These are phyloP conservation scores for Batillaria attramentaria DNA, from an alignment of 1,140 invertebrate species.

Conservation along the genomic window DNA sequence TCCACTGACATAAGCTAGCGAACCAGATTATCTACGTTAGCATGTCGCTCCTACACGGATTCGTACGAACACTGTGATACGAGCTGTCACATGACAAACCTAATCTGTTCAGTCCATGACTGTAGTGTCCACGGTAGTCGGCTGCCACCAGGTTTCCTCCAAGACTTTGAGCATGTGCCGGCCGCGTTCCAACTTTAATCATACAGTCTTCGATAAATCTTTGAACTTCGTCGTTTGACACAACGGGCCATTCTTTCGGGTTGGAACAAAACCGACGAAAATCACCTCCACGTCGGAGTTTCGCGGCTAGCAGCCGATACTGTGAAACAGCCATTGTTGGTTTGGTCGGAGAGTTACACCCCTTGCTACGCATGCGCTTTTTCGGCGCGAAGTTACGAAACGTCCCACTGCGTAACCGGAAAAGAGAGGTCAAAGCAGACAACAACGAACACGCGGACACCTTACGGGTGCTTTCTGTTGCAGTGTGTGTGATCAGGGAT, in stretches of 20 bases:
- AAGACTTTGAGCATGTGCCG: slow-evolving; percentile 78
- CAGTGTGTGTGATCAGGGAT: too few species aligned
- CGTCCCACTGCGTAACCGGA: slow-evolving; percentile 16
- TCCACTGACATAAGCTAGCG: too few species aligned
- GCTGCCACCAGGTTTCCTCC: slow-evolving; percentile 85
- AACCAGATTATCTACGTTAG: too few species aligned
- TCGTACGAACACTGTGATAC: too few species aligned
- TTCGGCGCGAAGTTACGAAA: background rate
- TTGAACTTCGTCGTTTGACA: slow-evolving; percentile 22
- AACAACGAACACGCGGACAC: too few species aligned
- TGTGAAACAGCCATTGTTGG: slow-evolving; percentile 12
- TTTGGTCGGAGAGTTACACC: background rate
- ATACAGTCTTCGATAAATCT: slow-evolving; percentile 37
- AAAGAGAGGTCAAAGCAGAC: slow-evolving; percentile 13
- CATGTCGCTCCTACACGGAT: too few species aligned
- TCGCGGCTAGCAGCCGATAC: slow-evolving; percentile 5
- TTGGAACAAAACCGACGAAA: background rate
- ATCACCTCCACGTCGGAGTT: background rate
- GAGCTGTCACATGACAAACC: background rate
- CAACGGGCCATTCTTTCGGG: slow-evolving; percentile 16
- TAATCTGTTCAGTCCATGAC: slow-evolving; percentile 81
- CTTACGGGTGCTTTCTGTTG: too few species aligned
- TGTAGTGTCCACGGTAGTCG: slow-evolving; percentile 89
- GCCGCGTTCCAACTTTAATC: slow-evolving; percentile 76
- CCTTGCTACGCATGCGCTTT: slow-evolving; percentile 6